phyloP scores from a whole-genome alignment of 2,888 invertebrate genomes.

The Orchesellides sinensis region DNA sequence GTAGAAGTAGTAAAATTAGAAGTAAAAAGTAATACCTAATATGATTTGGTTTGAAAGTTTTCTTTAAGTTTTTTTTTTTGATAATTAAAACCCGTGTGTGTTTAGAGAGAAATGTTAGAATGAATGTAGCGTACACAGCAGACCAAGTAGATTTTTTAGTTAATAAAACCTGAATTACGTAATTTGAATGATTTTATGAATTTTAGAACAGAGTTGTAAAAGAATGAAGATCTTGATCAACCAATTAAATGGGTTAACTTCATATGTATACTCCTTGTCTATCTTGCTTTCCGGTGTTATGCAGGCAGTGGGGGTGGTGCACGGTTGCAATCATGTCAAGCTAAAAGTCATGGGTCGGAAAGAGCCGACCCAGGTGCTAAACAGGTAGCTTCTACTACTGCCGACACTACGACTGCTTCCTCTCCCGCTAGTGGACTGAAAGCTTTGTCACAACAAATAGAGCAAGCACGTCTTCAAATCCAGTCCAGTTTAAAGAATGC shows the following conservation, averaged over 20 bases:
- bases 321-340: conserved; percentile 55
- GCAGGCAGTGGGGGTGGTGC: conserved; percentile 66
- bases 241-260: not conserved
- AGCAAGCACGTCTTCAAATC: conserved; percentile 73
- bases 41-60: no score
- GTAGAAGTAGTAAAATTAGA: no score
- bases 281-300: conserved; percentile 56
- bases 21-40: no score
- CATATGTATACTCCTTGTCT: conserved; percentile 47
- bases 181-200: conserved; percentile 5
- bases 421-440: conserved; percentile 65
- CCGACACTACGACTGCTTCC: conserved; percentile 32
- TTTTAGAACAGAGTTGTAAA: not conserved
- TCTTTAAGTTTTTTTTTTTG: no score
- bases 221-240: no score
- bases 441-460: conserved; percentile 74
- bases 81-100: no score
- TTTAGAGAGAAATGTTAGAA: no score
- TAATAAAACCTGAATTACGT: not conserved
- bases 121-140: no score
- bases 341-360: conserved; percentile 58
- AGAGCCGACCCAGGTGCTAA: conserved; percentile 52
- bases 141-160: no score
- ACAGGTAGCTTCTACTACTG: conserved; percentile 46
- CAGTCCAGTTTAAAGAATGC: conserved; percentile 70